A percentile compares a stretch with the other conserved stretches of the same genome.
Evolutionary conservation across 1,140 invertebrate species (phyloP).

Genomic region (Papilio machaon): DNA sequence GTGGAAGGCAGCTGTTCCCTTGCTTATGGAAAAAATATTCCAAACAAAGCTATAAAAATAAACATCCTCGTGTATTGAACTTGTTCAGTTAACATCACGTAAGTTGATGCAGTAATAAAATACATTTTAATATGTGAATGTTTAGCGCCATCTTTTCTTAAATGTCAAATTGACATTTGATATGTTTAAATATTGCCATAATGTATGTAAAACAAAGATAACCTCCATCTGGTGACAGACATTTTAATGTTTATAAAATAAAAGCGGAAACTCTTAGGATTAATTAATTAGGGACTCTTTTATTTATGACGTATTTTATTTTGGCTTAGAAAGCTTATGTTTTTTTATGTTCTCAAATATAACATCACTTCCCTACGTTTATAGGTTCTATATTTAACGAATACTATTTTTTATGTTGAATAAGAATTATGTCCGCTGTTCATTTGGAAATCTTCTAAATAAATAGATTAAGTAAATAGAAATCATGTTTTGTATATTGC

Average conservation of each 20-base stretch:
- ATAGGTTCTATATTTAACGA: background rate
- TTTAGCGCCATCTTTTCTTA: background rate
- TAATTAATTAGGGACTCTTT: background rate
- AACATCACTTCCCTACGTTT: background rate
- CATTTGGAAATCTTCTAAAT: too few relatives aligned
- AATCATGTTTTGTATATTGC: too few relatives aligned
- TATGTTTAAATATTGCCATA: conserved; percentile 2
- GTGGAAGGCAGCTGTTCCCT: background rate
- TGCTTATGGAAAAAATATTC: background rate
- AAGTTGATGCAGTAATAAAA: background rate
- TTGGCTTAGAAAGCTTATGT: background rate
- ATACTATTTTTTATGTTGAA: background rate
- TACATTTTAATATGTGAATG: background rate
- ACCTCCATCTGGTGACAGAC: background rate
- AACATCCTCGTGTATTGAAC: conserved; percentile 8
- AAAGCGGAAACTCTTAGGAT: background rate
- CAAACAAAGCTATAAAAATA: conserved; percentile 21
- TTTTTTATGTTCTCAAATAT: background rate
- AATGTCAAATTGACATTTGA: background rate
- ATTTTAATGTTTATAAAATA: background rate
- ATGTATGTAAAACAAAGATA: background rate
- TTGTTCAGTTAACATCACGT: background rate
- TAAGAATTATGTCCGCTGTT: too few relatives aligned
- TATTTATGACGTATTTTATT: background rate
- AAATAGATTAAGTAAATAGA: too few relatives aligned